Conservation (phyloP, 1,140 invertebrate species). For the Nomia melanderi region DNA sequence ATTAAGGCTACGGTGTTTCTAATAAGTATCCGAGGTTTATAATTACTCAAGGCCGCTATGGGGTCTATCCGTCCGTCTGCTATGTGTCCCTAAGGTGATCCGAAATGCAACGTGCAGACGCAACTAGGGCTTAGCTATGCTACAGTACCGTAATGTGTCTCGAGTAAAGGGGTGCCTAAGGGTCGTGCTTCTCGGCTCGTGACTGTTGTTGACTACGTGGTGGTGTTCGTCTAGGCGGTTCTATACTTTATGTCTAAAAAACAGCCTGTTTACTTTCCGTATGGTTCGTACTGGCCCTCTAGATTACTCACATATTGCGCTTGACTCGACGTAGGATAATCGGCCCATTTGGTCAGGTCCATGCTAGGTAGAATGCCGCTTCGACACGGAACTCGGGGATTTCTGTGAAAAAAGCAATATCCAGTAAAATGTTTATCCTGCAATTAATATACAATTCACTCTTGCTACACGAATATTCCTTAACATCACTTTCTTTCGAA, state of each 20-base stretch:
- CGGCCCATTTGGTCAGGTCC: slow-evolving; percentile 94
- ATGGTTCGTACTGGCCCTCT: slow-evolving; percentile 81
- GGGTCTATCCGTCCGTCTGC: slow-evolving; percentile 4
- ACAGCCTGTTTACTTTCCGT: slow-evolving; percentile 81
- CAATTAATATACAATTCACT: too few relatives aligned
- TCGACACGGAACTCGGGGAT: slow-evolving; percentile 93
- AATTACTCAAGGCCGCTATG: slow-evolving; percentile 22
- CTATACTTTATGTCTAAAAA: slow-evolving; percentile 54
- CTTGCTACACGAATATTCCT: too few relatives aligned
- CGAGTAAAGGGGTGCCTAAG: slow-evolving; percentile 52
- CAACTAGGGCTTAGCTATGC: slow-evolving; percentile 25
- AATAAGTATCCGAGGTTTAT: background rate
- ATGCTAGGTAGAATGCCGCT: slow-evolving; percentile 92
- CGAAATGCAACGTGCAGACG: slow-evolving; percentile 29
- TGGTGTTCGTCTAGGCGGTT: slow-evolving; percentile 54
- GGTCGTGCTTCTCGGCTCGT: slow-evolving; percentile 56
- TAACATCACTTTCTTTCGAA: too few relatives aligned
- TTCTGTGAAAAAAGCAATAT: slow-evolving; percentile 83
- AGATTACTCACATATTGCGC: slow-evolving; percentile 86
- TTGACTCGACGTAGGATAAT: slow-evolving; percentile 81
- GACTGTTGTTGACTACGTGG: slow-evolving; percentile 52
- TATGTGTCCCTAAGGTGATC: slow-evolving; percentile 33
- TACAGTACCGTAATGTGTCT: slow-evolving; percentile 53
- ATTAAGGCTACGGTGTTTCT: slow-evolving; percentile 18
- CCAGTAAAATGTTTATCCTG: too few relatives aligned